Evolutionary conservation across 2,888 invertebrate species (phyloP), one percentile per base, ranked within the genome.

Genomic region (Cryptosula pallasiana): DNA sequence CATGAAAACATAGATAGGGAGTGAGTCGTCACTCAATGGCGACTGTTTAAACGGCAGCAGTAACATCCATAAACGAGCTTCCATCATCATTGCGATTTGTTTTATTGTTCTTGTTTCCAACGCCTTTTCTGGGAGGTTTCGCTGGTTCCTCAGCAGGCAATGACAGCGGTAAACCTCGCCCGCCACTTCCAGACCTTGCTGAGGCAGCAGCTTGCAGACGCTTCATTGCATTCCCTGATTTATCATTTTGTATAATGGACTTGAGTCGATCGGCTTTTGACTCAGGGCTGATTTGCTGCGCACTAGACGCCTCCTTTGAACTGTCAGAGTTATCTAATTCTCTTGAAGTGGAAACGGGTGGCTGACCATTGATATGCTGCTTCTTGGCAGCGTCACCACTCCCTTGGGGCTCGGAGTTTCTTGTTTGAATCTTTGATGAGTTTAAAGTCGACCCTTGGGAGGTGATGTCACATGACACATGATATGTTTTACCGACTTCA

Each of bases 401-500:
- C 34, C 32, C 34, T 5, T 13, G 32, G 34, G 63, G 27, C 32
- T 27, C 13, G n/a, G 32, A 63, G 63, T 27, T 9, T 27, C 2
- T 63, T 2, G 13, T 63, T 63, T 63, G 63, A 63, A 29, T 63
- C 25, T 13, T 32, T 3, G 32, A 63, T 27, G 27, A 27, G 27
- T n/a, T 13, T 9, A 34, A 63, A 16, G 3, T 16, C 25, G 32
- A 27, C 34, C 13, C 63, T 32, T 34, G 63, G 32, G 63, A 32
- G 29, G 32, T 32, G 13, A 27, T 32, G 32, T 63, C 63, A 63
- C 63, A 63, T 63, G 63, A 54, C 13, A 70, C 45, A 25, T 76
- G 74, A 3, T 81, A 72, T 1, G 77, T 78, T 23, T 77, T 74
- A n/a, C 76, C 76, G 9, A 80, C 74, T 3, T 76, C 74, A 74